A percentile compares a stretch with the other conserved stretches of the same genome.
Evolutionary conservation across 2,888 invertebrate genomes (phyloP).

Genomic region (Drosophila mercatorum): DNA sequence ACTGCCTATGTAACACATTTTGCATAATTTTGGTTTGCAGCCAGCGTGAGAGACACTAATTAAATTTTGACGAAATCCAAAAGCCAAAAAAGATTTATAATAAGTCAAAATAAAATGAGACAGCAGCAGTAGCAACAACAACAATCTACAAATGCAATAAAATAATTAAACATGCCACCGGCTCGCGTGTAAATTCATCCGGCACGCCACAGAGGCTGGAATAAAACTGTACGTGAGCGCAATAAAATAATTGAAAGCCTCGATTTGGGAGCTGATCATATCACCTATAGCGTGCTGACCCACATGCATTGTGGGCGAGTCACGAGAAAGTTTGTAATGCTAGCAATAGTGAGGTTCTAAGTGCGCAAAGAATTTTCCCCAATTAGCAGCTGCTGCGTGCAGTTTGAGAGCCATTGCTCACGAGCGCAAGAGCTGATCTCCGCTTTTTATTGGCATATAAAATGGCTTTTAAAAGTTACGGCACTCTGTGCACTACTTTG

Average conservation of each 20-base stretch:
- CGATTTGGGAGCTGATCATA: slow-evolving; percentile 51
- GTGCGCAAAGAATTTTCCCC: slow-evolving; percentile 23
- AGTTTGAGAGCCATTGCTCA: slow-evolving; percentile 12
- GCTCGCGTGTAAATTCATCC: slow-evolving; percentile 57
- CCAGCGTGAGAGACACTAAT: slow-evolving; percentile 67
- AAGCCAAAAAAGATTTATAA: slow-evolving; percentile 24
- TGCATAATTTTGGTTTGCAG: slow-evolving; percentile 64
- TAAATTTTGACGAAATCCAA: slow-evolving; percentile 63
- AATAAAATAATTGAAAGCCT: slow-evolving; percentile 49
- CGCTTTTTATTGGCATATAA: slow-evolving; percentile 6
- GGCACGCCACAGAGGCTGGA: slow-evolving; percentile 43
- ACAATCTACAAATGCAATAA: slow-evolving; percentile 63
- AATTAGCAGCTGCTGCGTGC: slow-evolving; percentile 17
- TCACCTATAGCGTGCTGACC: slow-evolving; percentile 36
- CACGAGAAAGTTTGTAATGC: slow-evolving; percentile 55
- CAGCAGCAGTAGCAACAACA: slow-evolving; percentile 4
- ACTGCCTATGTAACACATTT: slow-evolving; percentile 74
- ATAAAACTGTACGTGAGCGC: slow-evolving; percentile 58
- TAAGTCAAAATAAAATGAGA: slow-evolving; percentile 15
- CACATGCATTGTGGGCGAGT: slow-evolving; percentile 36
- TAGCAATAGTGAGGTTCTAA: slow-evolving; percentile 58
- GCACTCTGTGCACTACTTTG: slow-evolving; percentile 3
- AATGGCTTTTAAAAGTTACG: slow-evolving; percentile 19
- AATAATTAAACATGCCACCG: slow-evolving; percentile 67
- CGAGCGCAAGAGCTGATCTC: not conserved